Evolutionary conservation across 2,797 vertebrate genomes (phyloP).

Genomic region (Ctenopoma multispine): DNA sequence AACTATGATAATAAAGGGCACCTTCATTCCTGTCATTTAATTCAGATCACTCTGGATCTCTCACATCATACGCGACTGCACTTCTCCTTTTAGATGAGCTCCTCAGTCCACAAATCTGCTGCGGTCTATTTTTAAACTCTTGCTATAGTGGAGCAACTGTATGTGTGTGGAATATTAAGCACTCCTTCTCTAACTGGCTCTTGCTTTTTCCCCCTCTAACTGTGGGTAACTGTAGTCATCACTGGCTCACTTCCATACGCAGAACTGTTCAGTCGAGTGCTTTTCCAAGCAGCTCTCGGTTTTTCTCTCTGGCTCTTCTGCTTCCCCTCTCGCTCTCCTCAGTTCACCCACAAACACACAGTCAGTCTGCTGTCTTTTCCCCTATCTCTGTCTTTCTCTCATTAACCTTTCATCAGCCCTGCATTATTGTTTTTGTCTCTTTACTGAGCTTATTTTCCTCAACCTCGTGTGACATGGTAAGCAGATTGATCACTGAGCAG

Average conservation of each 20-base stretch:
- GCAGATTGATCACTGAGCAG: slow-evolving; percentile 36
- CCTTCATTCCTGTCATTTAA: slow-evolving; percentile 5
- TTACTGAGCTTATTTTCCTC: slow-evolving; percentile 28
- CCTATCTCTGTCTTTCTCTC: slow-evolving; percentile 14
- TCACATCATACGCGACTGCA: slow-evolving; percentile 21
- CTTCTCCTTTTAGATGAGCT: slow-evolving; percentile 63
- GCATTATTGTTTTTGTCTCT: slow-evolving; percentile 36
- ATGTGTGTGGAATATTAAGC: slow-evolving; percentile 78
- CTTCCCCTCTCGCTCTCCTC: neutral
- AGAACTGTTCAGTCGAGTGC: slow-evolving; percentile 63
- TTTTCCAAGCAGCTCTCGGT: slow-evolving; percentile 51
- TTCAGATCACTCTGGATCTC: slow-evolving; percentile 47
- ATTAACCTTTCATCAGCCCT: slow-evolving; percentile 20
- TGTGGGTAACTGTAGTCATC: slow-evolving; percentile 60
- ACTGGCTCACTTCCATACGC: slow-evolving; percentile 53
- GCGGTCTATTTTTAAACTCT: slow-evolving; percentile 79
- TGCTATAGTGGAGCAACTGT: slow-evolving; percentile 69
- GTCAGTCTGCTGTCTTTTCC: slow-evolving; percentile 9
- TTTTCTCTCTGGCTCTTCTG: slow-evolving; percentile 34
- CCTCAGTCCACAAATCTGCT: slow-evolving; percentile 64
- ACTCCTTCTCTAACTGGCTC: slow-evolving; percentile 32
- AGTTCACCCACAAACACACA: slow-evolving; percentile 30
- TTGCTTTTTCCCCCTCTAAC: slow-evolving; percentile 49
- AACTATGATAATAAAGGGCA: slow-evolving; percentile 9
- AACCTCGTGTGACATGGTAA: slow-evolving; percentile 17